Evolutionary conservation across 2,113 vertebrate species (phyloP), one percentile per base, ranked within the genome.

Genomic region (Neodontobutis hainanensis): DNA sequence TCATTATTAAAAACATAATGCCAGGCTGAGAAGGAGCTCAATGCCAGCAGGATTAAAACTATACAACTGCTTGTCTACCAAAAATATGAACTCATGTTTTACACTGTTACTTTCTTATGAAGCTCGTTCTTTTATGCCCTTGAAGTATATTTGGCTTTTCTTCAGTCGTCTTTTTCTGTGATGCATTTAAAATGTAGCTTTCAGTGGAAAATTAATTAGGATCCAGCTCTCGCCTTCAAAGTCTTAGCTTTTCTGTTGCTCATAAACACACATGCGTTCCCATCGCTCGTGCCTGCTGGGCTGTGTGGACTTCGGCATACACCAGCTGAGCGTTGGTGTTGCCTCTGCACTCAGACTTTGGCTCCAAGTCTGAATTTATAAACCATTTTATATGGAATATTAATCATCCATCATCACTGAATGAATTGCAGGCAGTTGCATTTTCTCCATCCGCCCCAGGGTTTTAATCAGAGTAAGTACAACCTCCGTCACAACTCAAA

Each of bases 201-300:
- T 80, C 59, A 70, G 72, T 72, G 55, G 66, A 70, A 82, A 86
- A 86, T 86, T 88, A 88, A 88, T 90, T 85, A 88, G 72, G 80
- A 85, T 65, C 82, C 78, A 75, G 65, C 82, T 73, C 51, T 78
- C 77, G 70, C 67, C 80, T 90, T 87, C 84, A 88, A 87, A 90
- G 83, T 82, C 78, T 71, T 34, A 5, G 66, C 75, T 82, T 80
- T 27, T 60, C 70, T 50, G 56, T 73, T 70, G 64, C 73, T 70
- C 44, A 70, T 61, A 78, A 78, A 83, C 75, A 82, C 42, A 78
- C 65, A 51, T 46, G 40, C 63, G 8, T 6, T 55, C 11, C 52
- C 27, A 15, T 53, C 59, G 47, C 53, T 63, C 40, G 6, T 75
- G 84, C 80, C 87, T 78, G 63, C 77, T 60, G 75, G 84, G 83